phyloP scores from a whole-genome alignment of 2,888 invertebrate genomes.

The Thera britannica region DNA sequence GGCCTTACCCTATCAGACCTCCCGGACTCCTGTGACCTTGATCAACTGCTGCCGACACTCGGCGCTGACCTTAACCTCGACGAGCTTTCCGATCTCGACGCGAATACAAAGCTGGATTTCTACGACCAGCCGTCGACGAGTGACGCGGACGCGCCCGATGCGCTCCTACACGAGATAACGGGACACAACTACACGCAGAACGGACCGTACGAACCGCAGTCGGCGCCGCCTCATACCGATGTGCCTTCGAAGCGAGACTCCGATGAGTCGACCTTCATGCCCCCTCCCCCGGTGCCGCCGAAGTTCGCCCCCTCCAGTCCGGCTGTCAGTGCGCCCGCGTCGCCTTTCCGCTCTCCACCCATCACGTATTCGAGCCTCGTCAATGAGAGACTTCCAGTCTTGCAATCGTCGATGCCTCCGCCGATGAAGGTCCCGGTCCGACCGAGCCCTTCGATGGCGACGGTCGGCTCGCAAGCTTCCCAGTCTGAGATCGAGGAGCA shows the following conservation, averaged over 20 bases:
- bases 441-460: slow-evolving; percentile 66
- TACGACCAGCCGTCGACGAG: slow-evolving; percentile 57
- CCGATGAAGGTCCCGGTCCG: slow-evolving; percentile 67
- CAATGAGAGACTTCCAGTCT: slow-evolving; percentile 8
- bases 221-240: not conserved
- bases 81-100: slow-evolving; percentile 73
- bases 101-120: slow-evolving; percentile 73
- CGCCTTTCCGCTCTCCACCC: slow-evolving; percentile 42
- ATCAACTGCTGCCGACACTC: slow-evolving; percentile 86
- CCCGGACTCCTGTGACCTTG: slow-evolving; percentile 84
- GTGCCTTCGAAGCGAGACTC: slow-evolving; percentile 45
- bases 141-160: slow-evolving; percentile 58
- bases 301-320: slow-evolving; percentile 47
- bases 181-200: slow-evolving; percentile 43
- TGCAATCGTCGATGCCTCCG: slow-evolving; percentile 65
- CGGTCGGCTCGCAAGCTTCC: slow-evolving; percentile 78
- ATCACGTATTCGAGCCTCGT: slow-evolving; percentile 21
- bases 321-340: slow-evolving; percentile 29
- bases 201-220: slow-evolving; percentile 54
- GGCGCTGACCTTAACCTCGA: slow-evolving; percentile 86
- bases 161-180: slow-evolving; percentile 52
- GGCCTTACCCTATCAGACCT: slow-evolving; percentile 72
- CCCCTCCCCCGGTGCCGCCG: slow-evolving; percentile 67
- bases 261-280: slow-evolving; percentile 67
- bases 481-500: slow-evolving; percentile 87